Evolutionary conservation across 1,140 invertebrate species (phyloP), one percentile per base, ranked within the genome.

Genomic region (Drosophila paulistorum): DNA sequence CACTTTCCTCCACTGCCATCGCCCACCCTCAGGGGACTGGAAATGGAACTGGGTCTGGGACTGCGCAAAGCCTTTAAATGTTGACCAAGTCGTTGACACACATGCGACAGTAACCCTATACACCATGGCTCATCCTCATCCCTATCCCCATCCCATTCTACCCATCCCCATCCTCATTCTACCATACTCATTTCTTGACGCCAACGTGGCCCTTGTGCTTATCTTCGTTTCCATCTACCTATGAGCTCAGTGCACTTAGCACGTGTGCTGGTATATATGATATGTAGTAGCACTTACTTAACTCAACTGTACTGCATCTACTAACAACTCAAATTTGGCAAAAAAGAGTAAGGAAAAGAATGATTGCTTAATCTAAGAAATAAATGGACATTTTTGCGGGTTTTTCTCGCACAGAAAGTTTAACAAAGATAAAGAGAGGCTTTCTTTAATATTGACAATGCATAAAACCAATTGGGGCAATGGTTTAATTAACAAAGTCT

Each of bases 61-160:
- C 73, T 76, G 82, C 65, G 68, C 73, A 83, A 83, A 87, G 84
- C 74, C 77, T 87, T 83, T 87, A 89, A 85, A 63, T 87, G 84
- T 87, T 87, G 84, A 87, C 84, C 85, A 78, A 87, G 77, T 87
- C 84, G 84, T 87, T 87, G 84, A 83, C 84, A 87, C 84, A 89
- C 74, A 83, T 87, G 77, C 79, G 68, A 62, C 67, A 59, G 77
- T 65, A 72, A 78, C 59, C 26, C 13, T 37, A 37, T 11, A 37
- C 35, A 37, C 7, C 9, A 37, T 3, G 35, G 7, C 35, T 37
- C 35, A 37, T 10, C 10, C 35, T 37, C 35, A 37, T 30, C 23
- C 33, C 7, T 26, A 7, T 26, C 26, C 37, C 33, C 48, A 30
- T 41, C 14, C 20, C 45, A 14, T 42, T 14, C 10, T 9, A 30